Base-by-base conservation (phyloP, 2,797 vertebrate genomes). In the Parauchenoglanis ngamensis region DNA sequence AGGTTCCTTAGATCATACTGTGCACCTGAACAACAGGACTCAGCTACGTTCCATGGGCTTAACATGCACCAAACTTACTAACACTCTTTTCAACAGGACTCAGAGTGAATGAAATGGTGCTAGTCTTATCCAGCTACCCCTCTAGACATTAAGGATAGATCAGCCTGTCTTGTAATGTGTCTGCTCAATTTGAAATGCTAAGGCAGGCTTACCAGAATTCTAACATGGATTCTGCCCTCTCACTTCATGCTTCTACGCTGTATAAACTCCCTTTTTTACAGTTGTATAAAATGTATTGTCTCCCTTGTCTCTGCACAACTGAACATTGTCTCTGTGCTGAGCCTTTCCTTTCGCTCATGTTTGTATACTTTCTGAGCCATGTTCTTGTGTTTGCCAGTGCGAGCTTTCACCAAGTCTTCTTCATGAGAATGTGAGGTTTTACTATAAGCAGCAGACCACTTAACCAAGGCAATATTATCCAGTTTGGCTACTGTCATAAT, bases 401-500 rank as follows among this genome's bases (percentile, higher is more conserved):
- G 21, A 40, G 54, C 52, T 70, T 70, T 17, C 7, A 70, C 31
- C 15, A 67, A 67, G 78, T 85, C 86, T 67, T 5, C 68, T 87
- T 73, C 83, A 44, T 52, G 52, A 61, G 49, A 61, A 40, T 70
- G 15, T 70, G 59, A 44, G 35, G 19, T 77, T 86, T 57, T 44
- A 70, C 40, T 65, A 70, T 61, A 63, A 83, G 46, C 75, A 57
- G 23, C 40, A 85, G 72, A 73, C 40, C 72, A 57, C 49, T 86
- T 84, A 70, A 56, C 44, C 46, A 57, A 35, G 25, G 89, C 81
- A 86, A 88, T 68, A 72, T 65, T 65, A 85, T 87, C 44, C 56
- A 46, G 77, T 44, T 63, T 63, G 84, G 46, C 63, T n/a, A 67
- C 4, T 63, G 61, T 35, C 19, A 35, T 40, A 70, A 19, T 35